Evolutionary conservation across 2,113 vertebrate species (phyloP), one percentile per base, ranked within the genome.

Genomic region (Pluvialis apricaria): DNA sequence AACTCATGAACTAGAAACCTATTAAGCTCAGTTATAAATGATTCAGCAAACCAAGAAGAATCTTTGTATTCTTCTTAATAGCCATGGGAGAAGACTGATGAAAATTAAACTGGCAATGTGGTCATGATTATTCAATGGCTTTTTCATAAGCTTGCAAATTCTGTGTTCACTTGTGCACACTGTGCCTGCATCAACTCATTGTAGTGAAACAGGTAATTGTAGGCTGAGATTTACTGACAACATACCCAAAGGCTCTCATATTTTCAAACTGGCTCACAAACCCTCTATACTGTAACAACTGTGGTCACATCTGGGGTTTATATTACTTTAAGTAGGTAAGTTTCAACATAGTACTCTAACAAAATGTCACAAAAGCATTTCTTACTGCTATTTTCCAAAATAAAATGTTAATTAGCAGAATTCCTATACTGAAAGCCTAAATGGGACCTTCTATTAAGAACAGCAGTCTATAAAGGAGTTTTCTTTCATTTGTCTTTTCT

Each of bases 231-330:
- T 69, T 83, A 66, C 24, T 32, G 19, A 64, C 13, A 80, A 21
- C 10, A 24, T 19, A 65, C 6, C 25, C 31, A 82, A 79, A 86
- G 12, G n/a, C 18, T 94, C 47, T 71, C 21, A 47, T 2, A 44
- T 79, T 79, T 81, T 76, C 49, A 51, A 51, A 51, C 49, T 51
- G 49, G 22, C 49, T 51, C 44, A 72, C 20, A 83, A 40, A 47
- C 7, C 5, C 9, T 73, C 28, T 62, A n/a, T 17, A 76, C 3
- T 0, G 0, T n/a, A 72, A 79, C 28, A 73, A 29, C 22, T 69
- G 31, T 36, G 8, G 10, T 73, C 3, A 2, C 14, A 28, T 15
- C 29, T 60, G 24, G 8, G 26, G 28, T 24, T 85, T 72, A 54
- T 14, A 51, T 14, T n/a, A 28, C 26, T 49, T 82, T 71, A 76